A percentile compares a stretch with the other conserved stretches of the same genome.
Conservation (phyloP, 2,888 invertebrate species). For the Prosapia bicincta region DNA sequence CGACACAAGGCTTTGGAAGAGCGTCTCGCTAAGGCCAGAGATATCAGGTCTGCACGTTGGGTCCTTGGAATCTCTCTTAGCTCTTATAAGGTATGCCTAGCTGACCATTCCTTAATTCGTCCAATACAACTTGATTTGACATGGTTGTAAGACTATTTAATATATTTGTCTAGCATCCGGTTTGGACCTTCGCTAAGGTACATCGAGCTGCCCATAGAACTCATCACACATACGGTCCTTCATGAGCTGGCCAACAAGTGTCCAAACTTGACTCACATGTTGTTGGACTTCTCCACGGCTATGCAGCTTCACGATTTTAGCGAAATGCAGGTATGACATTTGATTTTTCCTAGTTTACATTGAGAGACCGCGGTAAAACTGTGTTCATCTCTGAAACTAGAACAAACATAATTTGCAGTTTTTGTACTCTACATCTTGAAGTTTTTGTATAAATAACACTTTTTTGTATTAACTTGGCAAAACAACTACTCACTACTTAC, state of each 20-base stretch:
- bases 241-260: slow-evolving; percentile 97
- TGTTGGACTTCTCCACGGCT: slow-evolving; percentile 97
- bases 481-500: too few species aligned
- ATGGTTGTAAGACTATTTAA: too few species aligned
- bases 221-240: slow-evolving; percentile 94
- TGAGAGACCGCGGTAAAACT: slow-evolving; percentile 4
- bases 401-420: too few species aligned
- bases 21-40: slow-evolving; percentile 94
- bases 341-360: neutral
- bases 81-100: slow-evolving; percentile 66
- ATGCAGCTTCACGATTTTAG: slow-evolving; percentile 99
- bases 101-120: too few species aligned
- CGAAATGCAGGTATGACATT: slow-evolving; percentile 65
- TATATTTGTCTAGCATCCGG: slow-evolving; percentile 62
- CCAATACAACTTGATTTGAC: too few species aligned
- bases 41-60: slow-evolving; percentile 92
- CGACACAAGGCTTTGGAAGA: slow-evolving; percentile 92
- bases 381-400: too few species aligned
- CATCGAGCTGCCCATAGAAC: slow-evolving; percentile 91
- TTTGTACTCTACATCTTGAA: too few species aligned
- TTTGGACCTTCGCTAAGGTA: slow-evolving; percentile 86
- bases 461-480: too few species aligned
- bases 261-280: slow-evolving; percentile 92
- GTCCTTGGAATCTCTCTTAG: slow-evolving; percentile 81
- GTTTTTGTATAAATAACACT: too few species aligned